Base-by-base conservation (phyloP, 2,797 vertebrate genomes). In the Enteromius radiatus region DNA sequence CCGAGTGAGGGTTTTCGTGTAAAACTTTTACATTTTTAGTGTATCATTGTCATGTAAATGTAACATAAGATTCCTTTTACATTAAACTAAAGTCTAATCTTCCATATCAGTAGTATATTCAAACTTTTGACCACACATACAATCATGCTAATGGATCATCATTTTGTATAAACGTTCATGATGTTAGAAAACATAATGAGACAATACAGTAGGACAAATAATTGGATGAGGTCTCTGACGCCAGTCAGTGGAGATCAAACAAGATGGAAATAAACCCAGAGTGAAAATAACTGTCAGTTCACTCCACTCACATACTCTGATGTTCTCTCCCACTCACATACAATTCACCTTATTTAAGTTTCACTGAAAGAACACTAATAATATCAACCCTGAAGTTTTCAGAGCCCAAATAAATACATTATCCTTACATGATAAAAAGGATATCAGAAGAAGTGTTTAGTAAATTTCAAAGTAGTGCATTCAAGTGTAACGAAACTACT, bases 401-500 rank as follows among this genome's bases (percentile, higher is more conserved):
- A 76, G 19, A 45, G 23, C 23, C 76, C 65, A 23, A 31, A 52
- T 61, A 71, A 70, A 23, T 61, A 56, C 76, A 76, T 59, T 45
- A 11, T 70, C 38, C 70, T 78, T 54, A 64, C 47, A 56, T 54
- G 36, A 74, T 79, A 70, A 89, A 61, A 80, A 76, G 67, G 41
- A 49, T 64, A 65, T 70, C 74, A 71, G 63, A 79, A 83, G 76
- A 67, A 43, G 84, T 83, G 82, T 78, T 80, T 61, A 77, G 69
- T 56, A 70, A 85, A 87, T 65, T 86, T 73, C 80, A 88, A 85
- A 70, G 86, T 76, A 33, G 86, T 91, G 85, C 85, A 88, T 82
- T 73, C 84, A 76, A 76, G 83, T 64, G 87, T 52, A 84, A 85
- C 49, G 33, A 63, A 59, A 80, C 38, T 82, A 69, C 23, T 38